Evolutionary conservation across 2,797 vertebrate genomes (phyloP).

Genomic region (Tragopan temminckii): DNA sequence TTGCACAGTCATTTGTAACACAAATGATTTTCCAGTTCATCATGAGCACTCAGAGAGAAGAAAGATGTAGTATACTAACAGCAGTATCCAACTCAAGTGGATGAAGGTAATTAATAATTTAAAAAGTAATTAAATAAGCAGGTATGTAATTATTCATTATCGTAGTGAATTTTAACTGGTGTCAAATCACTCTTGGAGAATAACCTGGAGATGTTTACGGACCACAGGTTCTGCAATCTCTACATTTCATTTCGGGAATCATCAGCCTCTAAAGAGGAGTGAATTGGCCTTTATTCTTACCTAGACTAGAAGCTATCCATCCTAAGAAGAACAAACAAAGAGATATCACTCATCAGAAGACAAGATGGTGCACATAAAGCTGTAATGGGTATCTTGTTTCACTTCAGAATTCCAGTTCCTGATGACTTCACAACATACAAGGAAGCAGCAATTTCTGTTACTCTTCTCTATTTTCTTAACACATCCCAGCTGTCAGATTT

Average conservation of each 20-base stretch:
- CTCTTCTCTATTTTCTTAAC: not conserved
- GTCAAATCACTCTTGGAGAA: not conserved
- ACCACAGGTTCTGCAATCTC: not conserved
- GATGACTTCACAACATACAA: not conserved
- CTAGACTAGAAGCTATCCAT: not conserved
- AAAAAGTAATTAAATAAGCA: not conserved
- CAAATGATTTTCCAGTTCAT: not conserved
- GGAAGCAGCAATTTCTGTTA: not conserved
- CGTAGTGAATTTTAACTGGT: not conserved
- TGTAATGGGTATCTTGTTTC: not conserved
- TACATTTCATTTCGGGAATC: not conserved
- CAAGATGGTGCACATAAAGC: not conserved
- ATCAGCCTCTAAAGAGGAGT: not conserved
- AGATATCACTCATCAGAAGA: not conserved
- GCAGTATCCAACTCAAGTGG: not conserved
- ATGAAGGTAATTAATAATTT: not conserved
- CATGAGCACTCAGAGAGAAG: not conserved
- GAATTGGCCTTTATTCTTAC: not conserved
- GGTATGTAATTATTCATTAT: not conserved
- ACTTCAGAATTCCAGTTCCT: not conserved
- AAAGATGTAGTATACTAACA: not conserved
- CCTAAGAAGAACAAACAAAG: not conserved
- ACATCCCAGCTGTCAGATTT: not conserved
- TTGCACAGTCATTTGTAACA: not conserved
- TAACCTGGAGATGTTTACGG: not conserved